A percentile compares a stretch with the other conserved stretches of the same genome.
Evolutionary conservation across 2,797 vertebrate species (phyloP).

Genomic region (Kryptopterus vitreolus): DNA sequence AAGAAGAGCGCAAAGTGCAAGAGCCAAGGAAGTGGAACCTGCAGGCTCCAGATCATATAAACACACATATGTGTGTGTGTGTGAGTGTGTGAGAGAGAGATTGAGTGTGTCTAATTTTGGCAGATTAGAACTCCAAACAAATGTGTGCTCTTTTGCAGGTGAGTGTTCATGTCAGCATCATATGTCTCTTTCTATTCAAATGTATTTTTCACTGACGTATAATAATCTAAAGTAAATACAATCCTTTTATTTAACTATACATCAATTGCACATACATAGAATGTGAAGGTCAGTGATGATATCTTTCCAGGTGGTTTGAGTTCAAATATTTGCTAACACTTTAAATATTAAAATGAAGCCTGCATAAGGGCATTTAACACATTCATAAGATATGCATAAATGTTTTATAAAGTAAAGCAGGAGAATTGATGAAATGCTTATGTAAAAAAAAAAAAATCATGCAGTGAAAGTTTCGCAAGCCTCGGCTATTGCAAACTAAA

Average conservation of each 20-base stretch:
- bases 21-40: neutral
- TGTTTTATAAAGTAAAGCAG: neutral
- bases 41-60: neutral
- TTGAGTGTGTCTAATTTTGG: neutral
- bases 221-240: neutral
- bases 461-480: neutral
- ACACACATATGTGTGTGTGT: constrained; percentile 11
- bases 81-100: neutral
- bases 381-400: neutral
- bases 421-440: neutral
- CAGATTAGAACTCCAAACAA: neutral
- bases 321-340: neutral
- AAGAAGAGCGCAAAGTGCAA: constrained; percentile 10
- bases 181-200: neutral
- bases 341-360: neutral
- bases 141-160: neutral
- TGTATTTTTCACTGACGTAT: neutral
- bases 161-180: neutral
- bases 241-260: neutral
- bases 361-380: neutral
- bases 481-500: neutral
- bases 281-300: neutral
- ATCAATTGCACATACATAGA: neutral
- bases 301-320: neutral
- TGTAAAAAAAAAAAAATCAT: neutral